Base-by-base conservation (phyloP, 2,888 invertebrate species). In the Dendrolimus houi region DNA sequence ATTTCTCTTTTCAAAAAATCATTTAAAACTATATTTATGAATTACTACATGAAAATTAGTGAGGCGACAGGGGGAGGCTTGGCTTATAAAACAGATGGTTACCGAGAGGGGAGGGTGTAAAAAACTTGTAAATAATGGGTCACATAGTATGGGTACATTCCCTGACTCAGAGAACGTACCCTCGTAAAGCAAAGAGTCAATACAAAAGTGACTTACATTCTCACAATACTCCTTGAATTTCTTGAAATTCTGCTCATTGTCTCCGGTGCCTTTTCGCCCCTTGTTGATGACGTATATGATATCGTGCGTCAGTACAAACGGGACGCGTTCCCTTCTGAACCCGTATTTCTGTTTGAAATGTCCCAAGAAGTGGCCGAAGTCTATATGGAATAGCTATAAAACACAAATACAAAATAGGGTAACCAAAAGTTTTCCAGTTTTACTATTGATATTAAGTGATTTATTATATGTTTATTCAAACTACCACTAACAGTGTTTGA, bases 271-370 rank as follows among this genome's bases (percentile, higher is more conserved):
- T 53, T 94, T 93, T 75, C 96, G 94, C 0, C 98, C 98, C 77
- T 96, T 97, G 73, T 96, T 97, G 75, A 98, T 98, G 57, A 98
- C 97, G 83, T 98, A 95, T 9, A 98, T 97, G 85, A 98, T 98
- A 87, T 98, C 98, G 75, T 97, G 96, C 0, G 98, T 98, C 60
- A 98, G 81, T 1, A 98, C 98, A 83, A 98, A 98, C n/a, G 98
- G 98, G 54, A 97, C 98, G 41, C 98, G 93, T 82, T 98, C 98
- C 12, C 98, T 92, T 61, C 95, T 94, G 72, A 98, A 95, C 0
- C 98, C 98, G 83, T 98, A 97, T 88, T 98, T 98, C 77, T 96
- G 97, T 84, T 98, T 98, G 79, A 97, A 97, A 82, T 97, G 97
- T 0, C 97, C 97, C 55, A 97, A 91, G 79, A 97, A 97, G 74